phyloP scores from a whole-genome alignment of 2,797 vertebrate species.

The Sylvia borin region DNA sequence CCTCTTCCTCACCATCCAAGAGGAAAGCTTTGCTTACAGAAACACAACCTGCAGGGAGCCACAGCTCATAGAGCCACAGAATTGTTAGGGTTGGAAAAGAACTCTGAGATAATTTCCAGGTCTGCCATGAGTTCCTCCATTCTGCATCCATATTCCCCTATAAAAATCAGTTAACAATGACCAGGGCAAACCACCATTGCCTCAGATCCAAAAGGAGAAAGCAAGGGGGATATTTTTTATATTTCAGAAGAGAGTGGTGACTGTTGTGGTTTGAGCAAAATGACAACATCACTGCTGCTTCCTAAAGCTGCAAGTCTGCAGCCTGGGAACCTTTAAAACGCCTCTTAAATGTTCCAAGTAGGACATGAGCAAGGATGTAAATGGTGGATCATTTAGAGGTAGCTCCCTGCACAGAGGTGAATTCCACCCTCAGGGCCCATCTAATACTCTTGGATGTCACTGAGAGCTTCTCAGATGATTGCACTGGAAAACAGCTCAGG shows the following conservation, averaged over 20 bases:
- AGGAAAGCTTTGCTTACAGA: background rate
- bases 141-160: background rate
- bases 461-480: background rate
- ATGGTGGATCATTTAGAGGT: background rate
- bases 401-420: background rate
- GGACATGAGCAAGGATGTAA: background rate
- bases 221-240: background rate
- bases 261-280: background rate
- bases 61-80: background rate
- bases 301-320: background rate
- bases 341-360: background rate
- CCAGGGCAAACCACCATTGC: background rate
- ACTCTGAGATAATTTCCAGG: rapidly evolving
- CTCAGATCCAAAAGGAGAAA: background rate
- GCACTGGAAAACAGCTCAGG: background rate
- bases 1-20: background rate
- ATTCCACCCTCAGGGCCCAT: background rate
- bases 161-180: background rate
- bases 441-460: background rate
- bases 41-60: background rate
- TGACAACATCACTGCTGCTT: background rate
- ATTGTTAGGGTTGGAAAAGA: rapidly evolving
- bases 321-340: background rate
- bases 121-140: background rate
- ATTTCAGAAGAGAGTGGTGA: background rate